Evolutionary conservation across 1,140 invertebrate species (phyloP).

Genomic region (Zaprionus camerounensis): DNA sequence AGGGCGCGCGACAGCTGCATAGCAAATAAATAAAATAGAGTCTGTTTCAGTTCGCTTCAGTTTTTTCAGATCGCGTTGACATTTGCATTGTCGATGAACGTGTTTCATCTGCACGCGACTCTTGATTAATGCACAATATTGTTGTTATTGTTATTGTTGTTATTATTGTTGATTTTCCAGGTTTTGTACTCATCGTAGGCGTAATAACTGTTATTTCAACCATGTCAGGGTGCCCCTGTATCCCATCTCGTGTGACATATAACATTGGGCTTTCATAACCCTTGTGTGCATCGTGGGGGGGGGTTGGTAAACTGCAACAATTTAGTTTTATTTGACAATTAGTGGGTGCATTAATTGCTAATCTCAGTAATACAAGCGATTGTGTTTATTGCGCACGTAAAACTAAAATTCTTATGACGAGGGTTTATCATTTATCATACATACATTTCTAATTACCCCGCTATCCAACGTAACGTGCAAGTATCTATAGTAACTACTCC

Average conservation of each 20-base stretch:
- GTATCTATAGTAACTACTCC: background rate
- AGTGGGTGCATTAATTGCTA: conserved; percentile 56
- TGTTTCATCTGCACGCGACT: conserved; percentile 5
- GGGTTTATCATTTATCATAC: conserved; percentile 33
- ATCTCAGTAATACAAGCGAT: conserved; percentile 25
- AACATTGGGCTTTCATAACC: conserved; percentile 39
- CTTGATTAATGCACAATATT: conserved; percentile 15
- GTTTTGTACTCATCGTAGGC: conserved; percentile 33
- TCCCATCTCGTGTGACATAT: conserved; percentile 53
- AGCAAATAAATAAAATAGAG: background rate
- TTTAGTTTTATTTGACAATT: conserved; percentile 58
- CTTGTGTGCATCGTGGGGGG: conserved; percentile 22
- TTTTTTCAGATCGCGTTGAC: conserved; percentile 11
- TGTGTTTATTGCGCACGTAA: conserved; percentile 18
- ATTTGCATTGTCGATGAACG: conserved; percentile 23
- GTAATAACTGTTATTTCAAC: conserved; percentile 62
- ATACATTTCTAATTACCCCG: conserved; percentile 34
- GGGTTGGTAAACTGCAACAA: conserved; percentile 24
- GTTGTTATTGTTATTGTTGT: background rate
- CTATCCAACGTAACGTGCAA: conserved; percentile 2
- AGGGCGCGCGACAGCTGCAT: conserved; percentile 46
- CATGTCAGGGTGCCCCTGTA: background rate
- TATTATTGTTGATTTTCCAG: conserved; percentile 5
- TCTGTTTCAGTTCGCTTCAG: background rate
- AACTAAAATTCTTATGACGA: background rate